Percentiles rank a stretch among this genome's conserved stretches.
phyloP scores from a whole-genome alignment of 2,888 invertebrate species.

The Cacoxenus indagator region DNA sequence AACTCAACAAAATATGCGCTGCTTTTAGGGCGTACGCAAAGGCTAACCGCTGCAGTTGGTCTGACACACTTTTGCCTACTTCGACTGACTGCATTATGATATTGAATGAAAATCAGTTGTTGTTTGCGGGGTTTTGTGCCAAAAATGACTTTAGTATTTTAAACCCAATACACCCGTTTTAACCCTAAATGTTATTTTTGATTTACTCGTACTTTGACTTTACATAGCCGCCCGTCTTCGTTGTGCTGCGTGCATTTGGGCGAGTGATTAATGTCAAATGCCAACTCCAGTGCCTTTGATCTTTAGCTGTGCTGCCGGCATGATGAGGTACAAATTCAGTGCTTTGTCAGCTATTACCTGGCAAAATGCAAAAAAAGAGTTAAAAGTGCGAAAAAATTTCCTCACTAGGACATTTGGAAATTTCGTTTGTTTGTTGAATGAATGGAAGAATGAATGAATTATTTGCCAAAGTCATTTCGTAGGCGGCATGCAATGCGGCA shows the following conservation, averaged over 20 bases:
- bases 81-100: background rate
- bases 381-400: background rate
- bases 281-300: slow-evolving; percentile 40
- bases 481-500: background rate
- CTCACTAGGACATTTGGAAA: background rate
- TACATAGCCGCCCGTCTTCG: background rate
- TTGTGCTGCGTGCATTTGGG: background rate
- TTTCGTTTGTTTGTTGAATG: background rate
- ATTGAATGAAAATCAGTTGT: slow-evolving; percentile 41
- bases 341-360: slow-evolving; percentile 48
- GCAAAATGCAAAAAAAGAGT: slow-evolving; percentile 23
- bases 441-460: background rate
- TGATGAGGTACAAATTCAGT: slow-evolving; percentile 37
- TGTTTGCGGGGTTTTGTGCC: slow-evolving; percentile 32
- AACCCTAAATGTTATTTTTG: slow-evolving; percentile 37
- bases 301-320: slow-evolving; percentile 37
- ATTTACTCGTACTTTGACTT: no score
- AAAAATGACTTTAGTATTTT: slow-evolving; percentile 52
- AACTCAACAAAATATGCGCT: background rate
- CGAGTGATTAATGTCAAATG: slow-evolving; percentile 37
- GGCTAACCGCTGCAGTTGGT: slow-evolving; percentile 19
- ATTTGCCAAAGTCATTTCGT: background rate
- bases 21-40: slow-evolving; percentile 2
- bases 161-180: slow-evolving; percentile 18
- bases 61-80: background rate